Conservation (phyloP, 2,888 invertebrate genomes). For the Brachycybe producta region DNA sequence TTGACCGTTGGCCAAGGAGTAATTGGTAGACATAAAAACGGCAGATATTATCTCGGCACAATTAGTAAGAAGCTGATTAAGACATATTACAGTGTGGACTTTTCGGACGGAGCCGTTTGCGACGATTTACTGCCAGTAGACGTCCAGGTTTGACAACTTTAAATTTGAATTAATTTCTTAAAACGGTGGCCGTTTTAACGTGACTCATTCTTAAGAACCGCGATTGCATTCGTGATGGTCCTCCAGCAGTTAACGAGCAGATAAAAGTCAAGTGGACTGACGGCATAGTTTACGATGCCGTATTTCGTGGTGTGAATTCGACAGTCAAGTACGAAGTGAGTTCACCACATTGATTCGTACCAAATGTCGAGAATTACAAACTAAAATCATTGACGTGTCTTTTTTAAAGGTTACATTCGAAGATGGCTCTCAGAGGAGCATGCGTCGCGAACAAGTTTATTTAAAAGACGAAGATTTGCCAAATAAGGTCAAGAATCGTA, state of each 20-base stretch:
- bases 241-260: conserved; percentile 24
- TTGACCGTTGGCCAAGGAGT: conserved; percentile 37
- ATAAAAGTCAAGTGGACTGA: conserved; percentile 17
- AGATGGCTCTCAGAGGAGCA: conserved; percentile 35
- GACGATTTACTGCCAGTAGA: conserved; percentile 44
- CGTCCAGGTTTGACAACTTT: conserved; percentile 36
- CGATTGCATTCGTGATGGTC: conserved; percentile 25
- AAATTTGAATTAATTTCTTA: not conserved
- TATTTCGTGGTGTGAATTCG: conserved; percentile 35
- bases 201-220: conserved; percentile 15
- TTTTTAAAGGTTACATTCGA: conserved; percentile 33
- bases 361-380: not conserved
- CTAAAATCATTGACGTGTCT: not conserved
- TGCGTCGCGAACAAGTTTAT: conserved; percentile 43
- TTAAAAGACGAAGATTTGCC: conserved; percentile 43
- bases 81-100: conserved; percentile 46
- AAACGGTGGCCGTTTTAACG: conserved; percentile 2
- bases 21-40: conserved; percentile 48
- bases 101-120: conserved; percentile 43
- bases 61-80: conserved; percentile 39
- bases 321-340: conserved; percentile 7
- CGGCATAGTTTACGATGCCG: conserved; percentile 37
- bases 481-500: conserved; percentile 40
- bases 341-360: not conserved
- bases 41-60: conserved; percentile 44